A percentile compares a stretch with the other conserved stretches of the same genome.
phyloP scores from a whole-genome alignment of 2,888 invertebrate species.

The Ophion costatus region DNA sequence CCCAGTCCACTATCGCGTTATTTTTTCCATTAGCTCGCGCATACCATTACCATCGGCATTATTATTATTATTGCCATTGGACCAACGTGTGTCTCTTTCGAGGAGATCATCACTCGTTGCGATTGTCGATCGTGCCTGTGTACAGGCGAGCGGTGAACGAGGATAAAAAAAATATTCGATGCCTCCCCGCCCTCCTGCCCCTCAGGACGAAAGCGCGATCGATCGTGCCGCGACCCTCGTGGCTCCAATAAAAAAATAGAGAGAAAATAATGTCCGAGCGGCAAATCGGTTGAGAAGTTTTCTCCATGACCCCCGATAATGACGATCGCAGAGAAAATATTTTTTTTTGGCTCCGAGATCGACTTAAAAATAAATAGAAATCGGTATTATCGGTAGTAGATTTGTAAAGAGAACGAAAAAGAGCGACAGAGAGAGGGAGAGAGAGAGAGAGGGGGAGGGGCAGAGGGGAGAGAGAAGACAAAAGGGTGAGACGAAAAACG shows the following conservation, averaged over 20 bases:
- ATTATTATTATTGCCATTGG: too few species aligned
- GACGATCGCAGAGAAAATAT: background rate
- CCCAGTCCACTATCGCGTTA: background rate
- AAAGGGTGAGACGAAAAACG: background rate
- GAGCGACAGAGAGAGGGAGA: too few species aligned
- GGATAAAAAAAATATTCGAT: conserved; percentile 4
- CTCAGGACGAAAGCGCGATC: conserved; percentile 24
- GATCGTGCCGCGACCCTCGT: conserved; percentile 25
- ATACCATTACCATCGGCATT: too few species aligned
- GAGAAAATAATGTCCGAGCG: conserved; percentile 19
- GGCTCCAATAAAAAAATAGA: conserved; percentile 26
- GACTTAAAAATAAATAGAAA: too few species aligned
- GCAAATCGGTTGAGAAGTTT: background rate
- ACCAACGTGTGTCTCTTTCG: too few species aligned
- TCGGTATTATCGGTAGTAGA: too few species aligned
- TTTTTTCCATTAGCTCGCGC: too few species aligned
- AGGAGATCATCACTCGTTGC: too few species aligned
- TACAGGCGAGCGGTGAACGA: background rate
- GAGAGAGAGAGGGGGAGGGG: too few species aligned
- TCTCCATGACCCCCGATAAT: conserved; percentile 22
- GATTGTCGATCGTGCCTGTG: too few species aligned
- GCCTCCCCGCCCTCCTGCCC: background rate
- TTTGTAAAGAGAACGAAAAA: too few species aligned
- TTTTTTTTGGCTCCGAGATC: background rate
- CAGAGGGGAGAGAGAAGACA: background rate